phyloP scores from a whole-genome alignment of 1,140 invertebrate species.

The Pteromalus puparum region DNA sequence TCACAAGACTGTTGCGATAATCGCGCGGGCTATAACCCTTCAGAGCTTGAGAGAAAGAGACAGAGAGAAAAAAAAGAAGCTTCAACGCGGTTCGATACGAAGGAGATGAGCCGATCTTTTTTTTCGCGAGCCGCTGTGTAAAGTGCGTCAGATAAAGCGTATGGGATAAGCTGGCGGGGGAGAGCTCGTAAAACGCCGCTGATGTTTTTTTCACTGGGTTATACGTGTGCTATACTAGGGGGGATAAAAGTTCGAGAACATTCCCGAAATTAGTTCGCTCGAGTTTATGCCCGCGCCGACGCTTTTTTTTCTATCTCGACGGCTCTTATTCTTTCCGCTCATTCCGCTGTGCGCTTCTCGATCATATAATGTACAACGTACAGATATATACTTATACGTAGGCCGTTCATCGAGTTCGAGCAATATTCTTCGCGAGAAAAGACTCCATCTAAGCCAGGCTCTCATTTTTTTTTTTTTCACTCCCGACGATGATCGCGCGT shows the following conservation, averaged over 20 bases:
- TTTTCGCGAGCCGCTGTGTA: neutral
- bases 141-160: slow-evolving; percentile 9
- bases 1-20: neutral
- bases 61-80: neutral
- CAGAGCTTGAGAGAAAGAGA: too few species aligned
- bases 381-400: too few species aligned
- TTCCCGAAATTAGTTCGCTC: slow-evolving; percentile 37
- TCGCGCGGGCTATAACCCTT: neutral
- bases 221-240: neutral
- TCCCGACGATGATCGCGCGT: neutral
- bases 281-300: neutral
- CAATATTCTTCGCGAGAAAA: neutral
- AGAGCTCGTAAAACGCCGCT: slow-evolving; percentile 32
- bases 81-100: neutral
- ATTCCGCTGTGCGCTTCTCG: too few species aligned
- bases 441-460: neutral
- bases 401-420: too few species aligned
- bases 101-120: neutral
- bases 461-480: neutral
- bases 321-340: neutral
- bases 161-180: neutral
- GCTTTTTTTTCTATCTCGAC: neutral
- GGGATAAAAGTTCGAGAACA: slow-evolving; percentile 31
- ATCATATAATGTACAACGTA: too few species aligned
- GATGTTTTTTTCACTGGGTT: neutral